Conservation (phyloP, 2,888 invertebrate species). For the Rhagonycha lutea region DNA sequence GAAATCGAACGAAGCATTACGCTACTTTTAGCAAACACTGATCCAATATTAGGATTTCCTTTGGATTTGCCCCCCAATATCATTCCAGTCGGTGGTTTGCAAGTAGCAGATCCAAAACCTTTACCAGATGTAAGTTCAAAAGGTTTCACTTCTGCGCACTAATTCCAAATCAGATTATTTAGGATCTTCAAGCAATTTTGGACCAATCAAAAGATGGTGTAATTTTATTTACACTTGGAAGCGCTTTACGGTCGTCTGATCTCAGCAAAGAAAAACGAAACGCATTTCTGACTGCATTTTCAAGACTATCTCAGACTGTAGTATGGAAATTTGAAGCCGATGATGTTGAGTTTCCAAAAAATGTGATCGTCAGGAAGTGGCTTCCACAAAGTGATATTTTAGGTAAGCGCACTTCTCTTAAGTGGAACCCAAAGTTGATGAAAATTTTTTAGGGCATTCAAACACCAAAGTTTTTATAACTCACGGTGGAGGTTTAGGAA, state of each 20-base stretch:
- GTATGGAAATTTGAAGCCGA: conserved; percentile 48
- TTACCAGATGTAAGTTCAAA: conserved; percentile 39
- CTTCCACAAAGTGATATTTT: conserved; percentile 51
- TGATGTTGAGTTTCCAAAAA: conserved; percentile 41
- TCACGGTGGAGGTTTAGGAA: conserved; percentile 42
- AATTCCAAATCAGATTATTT: too few relatives aligned
- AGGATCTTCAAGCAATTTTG: conserved; percentile 32
- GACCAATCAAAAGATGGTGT: conserved; percentile 44
- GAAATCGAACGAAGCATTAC: conserved; percentile 39
- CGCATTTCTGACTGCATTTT: conserved; percentile 44
- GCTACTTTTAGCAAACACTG: conserved; percentile 43
- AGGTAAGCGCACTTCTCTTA: conserved; percentile 32
- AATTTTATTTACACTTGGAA: conserved; percentile 49
- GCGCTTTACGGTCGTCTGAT: conserved; percentile 39
- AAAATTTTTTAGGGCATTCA: conserved; percentile 30
- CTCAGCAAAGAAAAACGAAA: conserved; percentile 37
- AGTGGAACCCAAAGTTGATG: neutral
- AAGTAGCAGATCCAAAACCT: conserved; percentile 38
- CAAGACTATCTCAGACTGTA: conserved; percentile 45
- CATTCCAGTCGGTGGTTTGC: conserved; percentile 49
- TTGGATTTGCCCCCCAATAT: conserved; percentile 47
- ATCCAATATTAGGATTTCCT: conserved; percentile 42
- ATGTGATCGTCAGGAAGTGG: conserved; percentile 48
- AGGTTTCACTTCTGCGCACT: too few relatives aligned
- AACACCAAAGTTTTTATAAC: conserved; percentile 38